Conservation (phyloP, 1,140 invertebrate genomes). For the Parasteatoda tepidariorum region DNA sequence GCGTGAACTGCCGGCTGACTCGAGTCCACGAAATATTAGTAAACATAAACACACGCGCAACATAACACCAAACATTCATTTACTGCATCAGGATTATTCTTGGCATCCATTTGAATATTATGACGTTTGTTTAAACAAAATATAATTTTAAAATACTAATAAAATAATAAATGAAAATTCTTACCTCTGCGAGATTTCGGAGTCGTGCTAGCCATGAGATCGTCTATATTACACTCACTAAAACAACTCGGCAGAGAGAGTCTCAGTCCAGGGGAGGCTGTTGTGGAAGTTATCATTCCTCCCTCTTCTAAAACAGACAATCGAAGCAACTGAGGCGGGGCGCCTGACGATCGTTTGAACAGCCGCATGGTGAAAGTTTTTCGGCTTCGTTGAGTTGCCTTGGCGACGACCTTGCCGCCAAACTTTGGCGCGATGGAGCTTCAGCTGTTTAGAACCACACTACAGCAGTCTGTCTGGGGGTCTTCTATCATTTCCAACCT, state of each 20-base stretch:
- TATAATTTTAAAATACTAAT: too few relatives aligned
- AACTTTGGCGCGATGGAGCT: slow-evolving; percentile 33
- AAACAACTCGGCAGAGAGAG: slow-evolving; percentile 49
- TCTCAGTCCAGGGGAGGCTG: slow-evolving; percentile 41
- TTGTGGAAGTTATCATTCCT: background rate
- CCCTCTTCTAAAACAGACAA: slow-evolving; percentile 37
- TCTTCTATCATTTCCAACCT: background rate
- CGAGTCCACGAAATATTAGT: too few relatives aligned
- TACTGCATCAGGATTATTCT: too few relatives aligned
- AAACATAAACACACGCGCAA: too few relatives aligned
- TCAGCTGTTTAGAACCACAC: slow-evolving; percentile 10
- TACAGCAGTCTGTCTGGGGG: background rate
- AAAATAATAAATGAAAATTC: background rate
- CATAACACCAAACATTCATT: too few relatives aligned
- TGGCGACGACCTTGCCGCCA: slow-evolving; percentile 57
- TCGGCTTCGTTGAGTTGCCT: slow-evolving; percentile 32
- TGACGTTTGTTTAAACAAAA: too few relatives aligned
- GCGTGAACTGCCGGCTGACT: too few relatives aligned
- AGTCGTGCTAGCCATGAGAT: slow-evolving; percentile 51
- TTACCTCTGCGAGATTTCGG: slow-evolving; percentile 42
- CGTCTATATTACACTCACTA: slow-evolving; percentile 55
- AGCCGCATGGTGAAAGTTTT: slow-evolving; percentile 42
- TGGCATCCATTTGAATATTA: too few relatives aligned
- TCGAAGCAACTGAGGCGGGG: slow-evolving; percentile 46
- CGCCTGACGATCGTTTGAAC: slow-evolving; percentile 31